These are phyloP conservation scores for Homarus americanus DNA, from an alignment of 1,140 invertebrate genomes.

Conservation along the genomic window DNA sequence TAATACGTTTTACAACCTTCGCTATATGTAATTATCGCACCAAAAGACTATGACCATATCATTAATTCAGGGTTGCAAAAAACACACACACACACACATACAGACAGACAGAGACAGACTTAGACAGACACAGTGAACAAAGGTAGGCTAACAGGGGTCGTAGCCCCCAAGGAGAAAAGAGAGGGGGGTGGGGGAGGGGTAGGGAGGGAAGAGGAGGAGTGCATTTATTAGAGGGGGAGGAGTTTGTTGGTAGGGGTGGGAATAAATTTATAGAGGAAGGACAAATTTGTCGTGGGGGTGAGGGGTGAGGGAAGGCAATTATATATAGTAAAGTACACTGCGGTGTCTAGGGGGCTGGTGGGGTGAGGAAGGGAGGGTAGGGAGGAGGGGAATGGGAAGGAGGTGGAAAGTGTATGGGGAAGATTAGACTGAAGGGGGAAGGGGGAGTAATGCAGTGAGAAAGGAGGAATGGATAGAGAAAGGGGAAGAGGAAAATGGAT, in stretches of 20 bases:
- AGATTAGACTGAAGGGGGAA: background rate
- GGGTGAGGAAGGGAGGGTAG: background rate
- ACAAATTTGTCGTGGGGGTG: background rate
- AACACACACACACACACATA: too few relatives aligned
- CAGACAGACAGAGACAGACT: too few relatives aligned
- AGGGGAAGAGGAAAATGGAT: background rate
- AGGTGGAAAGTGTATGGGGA: background rate
- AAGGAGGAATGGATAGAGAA: too few relatives aligned
- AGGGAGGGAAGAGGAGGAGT: background rate
- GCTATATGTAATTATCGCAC: too few relatives aligned
- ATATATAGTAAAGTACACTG: background rate
- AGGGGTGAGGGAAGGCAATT: background rate
- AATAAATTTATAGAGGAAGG: background rate
- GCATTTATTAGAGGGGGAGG: too few relatives aligned
- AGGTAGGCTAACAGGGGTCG: too few relatives aligned
- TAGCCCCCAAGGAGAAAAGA: too few relatives aligned
- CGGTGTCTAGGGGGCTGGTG: background rate
- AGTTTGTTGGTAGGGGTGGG: background rate
- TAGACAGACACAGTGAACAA: too few relatives aligned
- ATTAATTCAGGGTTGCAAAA: too few relatives aligned
- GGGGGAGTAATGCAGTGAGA: background rate
- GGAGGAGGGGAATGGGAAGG: constrained; percentile 1
- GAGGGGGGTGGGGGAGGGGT: too few relatives aligned
- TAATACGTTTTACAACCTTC: too few relatives aligned
- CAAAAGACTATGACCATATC: too few relatives aligned